Percentiles rank a stretch among this genome's conserved stretches.
These are phyloP conservation scores for Agonum fuliginosum DNA, from an alignment of 2,888 invertebrate species.

Conservation along the genomic window DNA sequence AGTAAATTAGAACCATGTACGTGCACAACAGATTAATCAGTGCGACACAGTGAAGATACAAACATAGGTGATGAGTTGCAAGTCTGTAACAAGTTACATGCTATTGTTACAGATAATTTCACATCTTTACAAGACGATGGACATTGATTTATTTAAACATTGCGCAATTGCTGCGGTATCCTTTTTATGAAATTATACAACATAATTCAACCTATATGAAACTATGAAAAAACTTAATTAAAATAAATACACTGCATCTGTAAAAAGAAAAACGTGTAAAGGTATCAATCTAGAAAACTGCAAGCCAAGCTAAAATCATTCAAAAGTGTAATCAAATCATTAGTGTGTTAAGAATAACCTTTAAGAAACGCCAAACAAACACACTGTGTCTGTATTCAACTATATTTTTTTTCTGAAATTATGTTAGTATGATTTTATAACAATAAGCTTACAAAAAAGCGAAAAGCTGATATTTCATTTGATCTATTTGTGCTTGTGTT, in stretches of 20 bases:
- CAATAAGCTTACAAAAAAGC: constrained; percentile 23
- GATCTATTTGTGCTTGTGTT: constrained; percentile 29
- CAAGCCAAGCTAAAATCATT: constrained; percentile 47
- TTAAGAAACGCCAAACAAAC: constrained; percentile 30
- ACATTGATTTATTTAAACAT: constrained; percentile 32
- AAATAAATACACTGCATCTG: constrained; percentile 44
- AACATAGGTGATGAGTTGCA: constrained; percentile 54
- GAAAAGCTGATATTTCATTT: constrained; percentile 10
- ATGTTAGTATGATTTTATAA: constrained; percentile 23
- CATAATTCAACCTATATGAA: constrained; percentile 42
- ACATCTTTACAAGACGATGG: constrained; percentile 2
- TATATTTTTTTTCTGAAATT: not conserved
- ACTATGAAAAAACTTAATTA: constrained; percentile 20
- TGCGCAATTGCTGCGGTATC: constrained; percentile 3
- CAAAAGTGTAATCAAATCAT: constrained; percentile 37
- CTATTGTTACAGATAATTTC: constrained; percentile 28
- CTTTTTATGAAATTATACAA: constrained; percentile 33
- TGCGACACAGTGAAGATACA: constrained; percentile 58
- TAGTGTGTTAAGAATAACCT: constrained; percentile 33
- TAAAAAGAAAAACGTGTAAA: constrained; percentile 24
- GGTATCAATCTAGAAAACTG: constrained; percentile 7
- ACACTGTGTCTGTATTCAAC: constrained; percentile 48
- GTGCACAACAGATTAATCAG: constrained; percentile 47
- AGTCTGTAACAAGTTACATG: constrained; percentile 55
- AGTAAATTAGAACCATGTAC: constrained; percentile 15